These are phyloP conservation scores for Nilaparvata lugens DNA, from an alignment of 1,140 invertebrate genomes.

Conservation along the genomic window DNA sequence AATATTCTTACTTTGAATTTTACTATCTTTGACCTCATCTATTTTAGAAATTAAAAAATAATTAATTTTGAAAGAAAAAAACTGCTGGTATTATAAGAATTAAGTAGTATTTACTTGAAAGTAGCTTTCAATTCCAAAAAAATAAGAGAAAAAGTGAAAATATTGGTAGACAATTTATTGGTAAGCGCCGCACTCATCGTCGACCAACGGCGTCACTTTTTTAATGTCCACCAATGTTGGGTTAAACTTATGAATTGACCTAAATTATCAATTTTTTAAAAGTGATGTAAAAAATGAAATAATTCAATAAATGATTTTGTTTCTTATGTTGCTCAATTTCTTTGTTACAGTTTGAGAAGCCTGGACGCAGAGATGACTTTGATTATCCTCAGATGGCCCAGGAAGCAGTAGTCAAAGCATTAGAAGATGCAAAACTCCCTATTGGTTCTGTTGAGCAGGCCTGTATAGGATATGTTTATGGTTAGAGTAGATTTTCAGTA, in stretches of 20 bases:
- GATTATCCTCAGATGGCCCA: conserved; percentile 94
- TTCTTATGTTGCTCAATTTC: neutral
- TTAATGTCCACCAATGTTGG: no score
- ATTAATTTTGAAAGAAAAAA: no score
- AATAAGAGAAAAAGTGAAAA: no score
- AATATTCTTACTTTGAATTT: no score
- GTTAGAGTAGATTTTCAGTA: conserved; percentile 36
- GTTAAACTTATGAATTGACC: neutral
- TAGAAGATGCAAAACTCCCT: conserved; percentile 75
- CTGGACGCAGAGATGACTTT: conserved; percentile 62
- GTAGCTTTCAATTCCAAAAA: no score
- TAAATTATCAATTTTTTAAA: neutral
- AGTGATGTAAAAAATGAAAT: neutral
- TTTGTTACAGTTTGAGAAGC: conserved; percentile 69
- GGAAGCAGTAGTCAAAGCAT: conserved; percentile 83
- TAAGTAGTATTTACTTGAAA: no score
- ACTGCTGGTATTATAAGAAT: no score
- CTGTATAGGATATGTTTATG: conserved; percentile 90
- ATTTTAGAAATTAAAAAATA: no score
- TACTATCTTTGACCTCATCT: no score
- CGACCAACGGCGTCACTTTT: no score
- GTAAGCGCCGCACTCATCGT: no score
- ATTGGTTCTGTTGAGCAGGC: conserved; percentile 81
- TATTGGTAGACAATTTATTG: no score
- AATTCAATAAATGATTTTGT: neutral